A percentile compares a stretch with the other conserved stretches of the same genome.
phyloP scores from a whole-genome alignment of 2,888 invertebrate genomes.

The Drosophila nigritarsus region DNA sequence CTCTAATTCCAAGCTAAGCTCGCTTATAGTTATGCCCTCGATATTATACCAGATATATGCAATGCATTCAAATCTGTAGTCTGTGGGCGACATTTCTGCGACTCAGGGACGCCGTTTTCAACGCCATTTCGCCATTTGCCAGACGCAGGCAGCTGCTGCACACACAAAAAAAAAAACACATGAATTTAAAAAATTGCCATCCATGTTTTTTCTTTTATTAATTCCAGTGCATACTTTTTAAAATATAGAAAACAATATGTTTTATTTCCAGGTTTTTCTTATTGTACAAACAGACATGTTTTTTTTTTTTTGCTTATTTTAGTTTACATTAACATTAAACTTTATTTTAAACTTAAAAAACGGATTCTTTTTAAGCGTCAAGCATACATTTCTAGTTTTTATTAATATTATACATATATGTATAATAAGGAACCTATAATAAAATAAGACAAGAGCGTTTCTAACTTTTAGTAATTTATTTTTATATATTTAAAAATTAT shows the following conservation, averaged over 20 bases:
- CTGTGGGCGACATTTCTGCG: constrained; percentile 55
- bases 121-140: constrained; percentile 60
- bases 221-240: background rate
- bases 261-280: background rate
- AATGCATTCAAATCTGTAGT: constrained; percentile 19
- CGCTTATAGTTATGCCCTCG: background rate
- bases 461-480: background rate
- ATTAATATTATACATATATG: too few species aligned
- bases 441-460: background rate
- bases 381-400: background rate
- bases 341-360: background rate
- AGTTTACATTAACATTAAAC: background rate
- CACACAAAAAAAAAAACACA: background rate
- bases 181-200: background rate
- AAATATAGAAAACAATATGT: background rate
- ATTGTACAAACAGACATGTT: background rate
- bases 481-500: background rate
- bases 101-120: constrained; percentile 69
- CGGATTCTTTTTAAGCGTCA: background rate
- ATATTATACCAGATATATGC: constrained; percentile 3
- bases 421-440: too few species aligned
- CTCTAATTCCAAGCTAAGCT: constrained; percentile 7
- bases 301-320: background rate
- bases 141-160: constrained; percentile 34
- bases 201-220: background rate